phyloP scores from a whole-genome alignment of 2,113 vertebrate species.

The Tetraodon nigroviridis region DNA sequence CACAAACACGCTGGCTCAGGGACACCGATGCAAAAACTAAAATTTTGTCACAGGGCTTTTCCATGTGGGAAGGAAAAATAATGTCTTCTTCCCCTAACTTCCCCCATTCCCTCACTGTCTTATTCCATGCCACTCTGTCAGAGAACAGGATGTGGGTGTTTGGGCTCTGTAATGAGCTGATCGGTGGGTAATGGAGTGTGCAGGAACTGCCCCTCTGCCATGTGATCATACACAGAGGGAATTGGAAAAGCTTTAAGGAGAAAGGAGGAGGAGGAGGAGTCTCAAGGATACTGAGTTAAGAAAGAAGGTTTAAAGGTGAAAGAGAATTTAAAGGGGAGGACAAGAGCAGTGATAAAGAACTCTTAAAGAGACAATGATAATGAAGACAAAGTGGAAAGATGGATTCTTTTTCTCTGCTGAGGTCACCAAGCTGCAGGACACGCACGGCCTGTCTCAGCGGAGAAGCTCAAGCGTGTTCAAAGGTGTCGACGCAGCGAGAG shows the following conservation, averaged over 20 bases:
- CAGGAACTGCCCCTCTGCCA: conserved; percentile 54
- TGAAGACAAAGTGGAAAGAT: conserved; percentile 21
- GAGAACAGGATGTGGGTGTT: conserved; percentile 67
- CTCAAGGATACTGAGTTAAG: conserved; percentile 1
- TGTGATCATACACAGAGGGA: conserved; percentile 42
- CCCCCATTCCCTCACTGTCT: background rate
- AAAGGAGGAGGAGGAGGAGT: conserved; percentile 17
- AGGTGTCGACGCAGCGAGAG: conserved; percentile 41
- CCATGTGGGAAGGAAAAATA: conserved; percentile 7
- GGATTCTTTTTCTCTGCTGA: conserved; percentile 33
- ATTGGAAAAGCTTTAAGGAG: conserved; percentile 16
- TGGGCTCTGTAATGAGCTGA: conserved; percentile 62
- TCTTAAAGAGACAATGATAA: conserved; percentile 29
- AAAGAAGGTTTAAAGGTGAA: conserved; percentile 8
- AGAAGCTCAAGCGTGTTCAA: conserved; percentile 49
- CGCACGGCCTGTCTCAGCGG: conserved; percentile 21
- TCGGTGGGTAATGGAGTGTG: conserved; percentile 59
- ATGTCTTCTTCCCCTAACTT: conserved; percentile 6
- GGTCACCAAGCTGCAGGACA: conserved; percentile 29
- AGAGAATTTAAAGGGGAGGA: conserved; percentile 15
- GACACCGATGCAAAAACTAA: conserved; percentile 7
- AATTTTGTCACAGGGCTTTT: conserved; percentile 23
- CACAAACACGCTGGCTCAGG: conserved; percentile 11
- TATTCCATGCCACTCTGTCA: conserved; percentile 25
- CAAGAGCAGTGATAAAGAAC: conserved; percentile 7